phyloP scores from a whole-genome alignment of 2,113 vertebrate genomes.

The Calidris pygmaea region DNA sequence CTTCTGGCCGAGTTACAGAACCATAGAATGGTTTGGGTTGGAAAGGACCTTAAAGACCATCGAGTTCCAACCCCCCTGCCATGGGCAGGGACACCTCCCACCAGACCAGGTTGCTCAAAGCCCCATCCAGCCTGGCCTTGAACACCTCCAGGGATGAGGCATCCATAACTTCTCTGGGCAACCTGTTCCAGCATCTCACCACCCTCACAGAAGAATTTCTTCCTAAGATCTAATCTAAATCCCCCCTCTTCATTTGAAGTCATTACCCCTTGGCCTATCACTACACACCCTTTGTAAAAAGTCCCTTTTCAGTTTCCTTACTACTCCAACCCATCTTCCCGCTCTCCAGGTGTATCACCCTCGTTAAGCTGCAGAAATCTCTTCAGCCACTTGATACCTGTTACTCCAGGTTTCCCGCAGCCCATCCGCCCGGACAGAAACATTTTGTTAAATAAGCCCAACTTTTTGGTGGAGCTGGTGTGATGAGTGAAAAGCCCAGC shows the following conservation, averaged over 20 bases:
- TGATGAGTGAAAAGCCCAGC: accelerated
- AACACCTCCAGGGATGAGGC: not conserved
- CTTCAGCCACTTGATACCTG: not conserved
- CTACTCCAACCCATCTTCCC: not conserved
- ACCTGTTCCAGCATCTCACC: not conserved
- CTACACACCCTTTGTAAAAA: not conserved
- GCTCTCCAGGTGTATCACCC: not conserved
- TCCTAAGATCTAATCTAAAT: not conserved
- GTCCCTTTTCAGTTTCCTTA: not conserved
- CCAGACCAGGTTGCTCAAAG: not conserved
- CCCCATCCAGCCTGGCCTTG: not conserved
- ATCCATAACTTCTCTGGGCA: not conserved
- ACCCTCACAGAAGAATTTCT: not conserved
- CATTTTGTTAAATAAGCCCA: not conserved
- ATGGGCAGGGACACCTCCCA: not conserved
- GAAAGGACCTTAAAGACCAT: not conserved
- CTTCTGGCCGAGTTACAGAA: not conserved
- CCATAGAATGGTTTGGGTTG: not conserved
- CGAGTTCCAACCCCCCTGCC: not conserved
- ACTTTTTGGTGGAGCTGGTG: not conserved
- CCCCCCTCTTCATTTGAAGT: not conserved
- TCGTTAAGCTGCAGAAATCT: not conserved
- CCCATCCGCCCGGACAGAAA: not conserved
- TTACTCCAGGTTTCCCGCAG: not conserved
- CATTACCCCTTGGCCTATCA: not conserved